Conservation (phyloP, 2,113 vertebrate genomes). For the Shinisaurus crocodilurus region DNA sequence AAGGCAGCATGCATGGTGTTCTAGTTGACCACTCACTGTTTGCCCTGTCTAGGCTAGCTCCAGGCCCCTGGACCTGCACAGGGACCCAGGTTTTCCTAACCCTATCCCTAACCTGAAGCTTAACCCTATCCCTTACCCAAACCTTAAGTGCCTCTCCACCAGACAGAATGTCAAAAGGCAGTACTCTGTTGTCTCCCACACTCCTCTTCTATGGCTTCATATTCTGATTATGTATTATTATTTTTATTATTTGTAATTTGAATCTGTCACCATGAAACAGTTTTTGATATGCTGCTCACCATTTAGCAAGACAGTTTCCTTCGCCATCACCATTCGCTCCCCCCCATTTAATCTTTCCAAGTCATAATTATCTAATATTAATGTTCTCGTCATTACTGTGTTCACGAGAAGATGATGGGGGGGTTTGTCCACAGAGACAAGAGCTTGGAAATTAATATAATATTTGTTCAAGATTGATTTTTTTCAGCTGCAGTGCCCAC, state of each 20-base stretch:
- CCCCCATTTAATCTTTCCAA: conserved; percentile 70
- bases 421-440: conserved; percentile 76
- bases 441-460: conserved; percentile 77
- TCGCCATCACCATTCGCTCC: conserved; percentile 36
- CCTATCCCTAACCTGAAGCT: too few relatives aligned
- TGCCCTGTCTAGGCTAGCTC: too few relatives aligned
- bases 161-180: too few relatives aligned
- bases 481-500: conserved; percentile 71
- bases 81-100: too few relatives aligned
- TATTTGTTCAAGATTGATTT: conserved; percentile 77
- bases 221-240: conserved; percentile 10
- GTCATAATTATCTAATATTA: conserved; percentile 79
- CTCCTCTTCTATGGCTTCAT: not conserved
- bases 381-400: conserved; percentile 68
- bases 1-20: too few relatives aligned
- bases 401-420: conserved; percentile 64
- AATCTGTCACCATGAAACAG: conserved; percentile 39
- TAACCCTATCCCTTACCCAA: too few relatives aligned
- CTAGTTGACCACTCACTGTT: too few relatives aligned
- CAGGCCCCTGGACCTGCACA: too few relatives aligned
- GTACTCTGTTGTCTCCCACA: too few relatives aligned
- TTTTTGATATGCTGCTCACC: conserved; percentile 24
- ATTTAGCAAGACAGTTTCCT: conserved; percentile 52
- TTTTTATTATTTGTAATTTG: conserved; percentile 29
- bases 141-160: too few relatives aligned